Conservation (phyloP, 2,888 invertebrate species). For the Keiferia lycopersicella region DNA sequence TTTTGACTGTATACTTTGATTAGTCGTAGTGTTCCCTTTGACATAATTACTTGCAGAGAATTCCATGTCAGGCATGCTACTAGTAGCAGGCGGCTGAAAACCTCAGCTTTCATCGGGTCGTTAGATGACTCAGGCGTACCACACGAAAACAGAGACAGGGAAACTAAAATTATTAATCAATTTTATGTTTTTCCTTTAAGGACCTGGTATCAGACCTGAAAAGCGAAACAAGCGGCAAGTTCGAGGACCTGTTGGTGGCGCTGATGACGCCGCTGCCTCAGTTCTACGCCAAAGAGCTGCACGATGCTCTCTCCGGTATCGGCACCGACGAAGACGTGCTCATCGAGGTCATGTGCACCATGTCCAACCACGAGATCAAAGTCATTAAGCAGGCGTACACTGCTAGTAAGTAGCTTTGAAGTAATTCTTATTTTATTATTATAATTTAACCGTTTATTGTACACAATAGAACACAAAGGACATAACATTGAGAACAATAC, state of each 20-base stretch:
- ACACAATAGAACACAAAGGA: too few relatives aligned
- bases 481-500: too few relatives aligned
- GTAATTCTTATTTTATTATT: background rate
- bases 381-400: constrained; percentile 90
- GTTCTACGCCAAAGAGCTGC: constrained; percentile 91
- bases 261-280: constrained; percentile 92
- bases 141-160: too few relatives aligned
- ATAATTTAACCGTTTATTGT: too few relatives aligned
- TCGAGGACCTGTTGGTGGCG: constrained; percentile 91
- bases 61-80: too few relatives aligned
- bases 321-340: constrained; percentile 93
- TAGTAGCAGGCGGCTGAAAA: too few relatives aligned
- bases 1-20: too few relatives aligned
- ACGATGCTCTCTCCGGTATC: constrained; percentile 91
- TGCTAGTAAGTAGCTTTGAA: constrained; percentile 81
- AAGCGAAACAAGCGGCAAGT: constrained; percentile 93
- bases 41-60: too few relatives aligned
- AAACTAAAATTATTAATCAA: too few relatives aligned
- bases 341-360: constrained; percentile 93
- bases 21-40: too few relatives aligned
- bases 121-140: too few relatives aligned
- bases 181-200: constrained; percentile 51
- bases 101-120: too few relatives aligned
- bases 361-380: constrained; percentile 91
- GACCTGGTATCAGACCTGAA: constrained; percentile 91